Percentiles rank a stretch among this genome's conserved stretches.
These are phyloP conservation scores for Notodonta ziczac DNA, from an alignment of 2,888 invertebrate genomes.

Conservation along the genomic window DNA sequence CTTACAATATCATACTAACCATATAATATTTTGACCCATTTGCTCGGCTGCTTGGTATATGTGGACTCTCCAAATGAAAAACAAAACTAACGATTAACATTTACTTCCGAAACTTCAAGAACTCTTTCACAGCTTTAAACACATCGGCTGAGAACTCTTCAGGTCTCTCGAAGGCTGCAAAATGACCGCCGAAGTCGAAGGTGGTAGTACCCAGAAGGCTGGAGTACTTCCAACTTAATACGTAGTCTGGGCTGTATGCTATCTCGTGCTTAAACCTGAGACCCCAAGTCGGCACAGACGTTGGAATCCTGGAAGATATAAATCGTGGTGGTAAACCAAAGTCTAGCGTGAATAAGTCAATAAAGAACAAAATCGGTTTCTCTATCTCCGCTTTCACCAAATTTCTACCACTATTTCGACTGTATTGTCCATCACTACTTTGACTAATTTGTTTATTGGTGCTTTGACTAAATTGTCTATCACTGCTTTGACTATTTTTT, in stretches of 20 bases:
- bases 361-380: too few relatives aligned
- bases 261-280: conserved; percentile 89
- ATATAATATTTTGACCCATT: too few relatives aligned
- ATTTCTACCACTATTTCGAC: too few relatives aligned
- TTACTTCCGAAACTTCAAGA: conserved; percentile 40
- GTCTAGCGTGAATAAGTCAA: too few relatives aligned
- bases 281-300: conserved; percentile 89
- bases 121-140: conserved; percentile 62
- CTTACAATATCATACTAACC: too few relatives aligned
- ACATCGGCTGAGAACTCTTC: conserved; percentile 88
- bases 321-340: not conserved
- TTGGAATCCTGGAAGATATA: conserved; percentile 84
- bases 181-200: conserved; percentile 91
- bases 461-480: too few relatives aligned
- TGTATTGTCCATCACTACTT: too few relatives aligned
- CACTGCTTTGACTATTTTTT: too few relatives aligned
- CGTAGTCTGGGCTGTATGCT: conserved; percentile 83
- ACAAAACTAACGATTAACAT: conserved; percentile 5
- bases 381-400: too few relatives aligned
- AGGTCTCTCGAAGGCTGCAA: conserved; percentile 93
- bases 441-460: too few relatives aligned
- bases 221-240: conserved; percentile 85
- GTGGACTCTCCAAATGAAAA: too few relatives aligned
- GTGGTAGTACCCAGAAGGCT: conserved; percentile 88
- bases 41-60: too few relatives aligned